These are phyloP conservation scores for Andricus quercusramuli DNA, from an alignment of 2,888 invertebrate genomes.

Conservation along the genomic window DNA sequence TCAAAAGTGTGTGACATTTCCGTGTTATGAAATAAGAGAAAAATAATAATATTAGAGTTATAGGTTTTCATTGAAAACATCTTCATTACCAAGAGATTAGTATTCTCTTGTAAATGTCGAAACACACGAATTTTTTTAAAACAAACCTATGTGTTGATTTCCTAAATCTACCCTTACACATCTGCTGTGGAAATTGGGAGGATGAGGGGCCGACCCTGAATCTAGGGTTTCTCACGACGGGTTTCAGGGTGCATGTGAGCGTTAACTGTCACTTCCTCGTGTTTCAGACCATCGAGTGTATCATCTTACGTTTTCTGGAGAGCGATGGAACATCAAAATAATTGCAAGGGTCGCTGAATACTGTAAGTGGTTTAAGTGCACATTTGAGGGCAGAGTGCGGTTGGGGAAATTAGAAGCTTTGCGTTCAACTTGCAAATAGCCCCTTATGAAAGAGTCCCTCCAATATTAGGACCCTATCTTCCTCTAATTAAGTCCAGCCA, in stretches of 20 bases:
- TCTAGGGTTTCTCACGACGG: constrained; percentile 25
- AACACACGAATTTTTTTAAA: too few species aligned
- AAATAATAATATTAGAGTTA: too few species aligned
- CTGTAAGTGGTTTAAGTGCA: constrained; percentile 32
- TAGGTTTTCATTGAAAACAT: too few species aligned
- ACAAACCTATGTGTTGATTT: too few species aligned
- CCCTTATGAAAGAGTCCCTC: background rate
- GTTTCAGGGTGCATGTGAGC: constrained; percentile 24
- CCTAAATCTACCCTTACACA: background rate
- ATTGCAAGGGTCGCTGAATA: constrained; percentile 36
- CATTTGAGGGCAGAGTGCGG: constrained; percentile 27
- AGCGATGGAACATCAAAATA: constrained; percentile 37
- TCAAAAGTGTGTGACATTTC: too few species aligned
- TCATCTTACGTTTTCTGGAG: constrained; percentile 28
- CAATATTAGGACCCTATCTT: background rate
- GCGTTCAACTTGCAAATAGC: constrained; percentile 10
- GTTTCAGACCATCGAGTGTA: constrained; percentile 32
- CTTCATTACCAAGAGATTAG: too few species aligned
- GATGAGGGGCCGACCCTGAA: constrained; percentile 12
- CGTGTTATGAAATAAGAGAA: too few species aligned
- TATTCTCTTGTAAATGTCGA: too few species aligned
- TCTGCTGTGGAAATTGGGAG: background rate
- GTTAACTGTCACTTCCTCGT: constrained; percentile 36
- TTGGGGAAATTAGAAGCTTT: constrained; percentile 36
- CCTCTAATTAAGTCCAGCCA: background rate